Conservation (phyloP, 2,113 vertebrate genomes). For the Gymnocephalus cernua region DNA sequence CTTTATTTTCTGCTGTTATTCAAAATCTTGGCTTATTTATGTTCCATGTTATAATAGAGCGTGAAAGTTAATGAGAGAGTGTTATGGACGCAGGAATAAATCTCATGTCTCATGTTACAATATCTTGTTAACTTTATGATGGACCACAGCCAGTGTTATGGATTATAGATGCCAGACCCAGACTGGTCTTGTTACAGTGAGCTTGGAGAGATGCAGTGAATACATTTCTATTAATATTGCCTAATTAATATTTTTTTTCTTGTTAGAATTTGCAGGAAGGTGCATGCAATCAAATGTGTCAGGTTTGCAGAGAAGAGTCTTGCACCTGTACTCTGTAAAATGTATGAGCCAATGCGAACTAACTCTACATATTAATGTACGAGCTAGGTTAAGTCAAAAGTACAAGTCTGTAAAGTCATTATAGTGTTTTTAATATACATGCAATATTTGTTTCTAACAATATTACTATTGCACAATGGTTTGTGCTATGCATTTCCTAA, state of each 20-base stretch:
- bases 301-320: conserved; percentile 18
- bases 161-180: conserved; percentile 44
- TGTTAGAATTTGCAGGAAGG: conserved; percentile 1
- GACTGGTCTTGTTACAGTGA: conserved; percentile 36
- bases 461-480: background rate
- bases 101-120: conserved; percentile 36
- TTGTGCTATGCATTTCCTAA: background rate
- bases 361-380: conserved; percentile 37
- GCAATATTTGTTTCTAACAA: background rate
- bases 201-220: conserved; percentile 16
- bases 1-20: background rate
- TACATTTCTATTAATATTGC: conserved; percentile 20
- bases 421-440: background rate
- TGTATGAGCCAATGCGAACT: conserved; percentile 22
- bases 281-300: conserved; percentile 26
- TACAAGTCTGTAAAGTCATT: conserved; percentile 1
- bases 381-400: conserved; percentile 15
- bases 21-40: conserved; percentile 2
- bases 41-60: conserved; percentile 41
- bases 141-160: conserved; percentile 43
- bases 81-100: conserved; percentile 28
- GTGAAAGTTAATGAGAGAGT: conserved; percentile 35
- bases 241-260: background rate
- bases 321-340: conserved; percentile 10
- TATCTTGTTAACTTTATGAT: conserved; percentile 49